Conservation (phyloP, 1,140 invertebrate genomes). For the Eulimnadia texana region DNA sequence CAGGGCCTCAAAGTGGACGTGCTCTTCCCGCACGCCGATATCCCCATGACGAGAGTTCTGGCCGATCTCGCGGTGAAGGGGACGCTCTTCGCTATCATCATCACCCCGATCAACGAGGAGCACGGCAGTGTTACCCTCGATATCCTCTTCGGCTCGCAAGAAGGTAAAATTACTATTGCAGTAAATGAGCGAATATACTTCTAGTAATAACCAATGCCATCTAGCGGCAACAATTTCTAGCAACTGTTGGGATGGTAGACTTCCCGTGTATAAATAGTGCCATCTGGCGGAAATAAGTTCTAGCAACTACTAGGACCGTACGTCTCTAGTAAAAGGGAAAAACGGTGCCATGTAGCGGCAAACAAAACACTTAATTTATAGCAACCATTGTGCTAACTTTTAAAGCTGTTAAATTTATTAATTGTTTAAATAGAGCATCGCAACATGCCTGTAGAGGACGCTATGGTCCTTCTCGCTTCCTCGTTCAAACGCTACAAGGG, state of each 20-base stretch:
- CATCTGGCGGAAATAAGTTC: too few relatives aligned
- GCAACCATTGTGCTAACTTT: too few relatives aligned
- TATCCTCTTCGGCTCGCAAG: conserved; percentile 74
- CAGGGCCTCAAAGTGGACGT: conserved; percentile 67
- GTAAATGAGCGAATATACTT: not conserved
- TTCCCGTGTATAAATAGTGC: too few relatives aligned
- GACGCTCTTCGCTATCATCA: conserved; percentile 73
- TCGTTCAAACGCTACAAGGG: conserved; percentile 6
- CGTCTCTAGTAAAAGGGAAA: too few relatives aligned
- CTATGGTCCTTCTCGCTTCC: conserved; percentile 49
- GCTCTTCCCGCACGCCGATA: conserved; percentile 76
- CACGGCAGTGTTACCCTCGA: conserved; percentile 76
- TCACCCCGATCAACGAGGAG: conserved; percentile 68
- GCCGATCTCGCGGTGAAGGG: conserved; percentile 71
- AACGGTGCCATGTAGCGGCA: too few relatives aligned
- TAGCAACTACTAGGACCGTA: too few relatives aligned
- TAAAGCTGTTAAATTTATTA: not conserved
- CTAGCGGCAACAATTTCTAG: too few relatives aligned
- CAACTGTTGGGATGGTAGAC: too few relatives aligned
- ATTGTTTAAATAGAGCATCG: conserved; percentile 78
- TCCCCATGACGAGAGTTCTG: conserved; percentile 64
- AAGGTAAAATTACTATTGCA: conserved; percentile 43
- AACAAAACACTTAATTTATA: not conserved
- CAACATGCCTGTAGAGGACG: conserved; percentile 88
- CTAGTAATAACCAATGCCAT: too few relatives aligned